A percentile compares a stretch with the other conserved stretches of the same genome.
These are phyloP conservation scores for Lucilia cuprina DNA, from an alignment of 1,140 invertebrate genomes.

Conservation along the genomic window DNA sequence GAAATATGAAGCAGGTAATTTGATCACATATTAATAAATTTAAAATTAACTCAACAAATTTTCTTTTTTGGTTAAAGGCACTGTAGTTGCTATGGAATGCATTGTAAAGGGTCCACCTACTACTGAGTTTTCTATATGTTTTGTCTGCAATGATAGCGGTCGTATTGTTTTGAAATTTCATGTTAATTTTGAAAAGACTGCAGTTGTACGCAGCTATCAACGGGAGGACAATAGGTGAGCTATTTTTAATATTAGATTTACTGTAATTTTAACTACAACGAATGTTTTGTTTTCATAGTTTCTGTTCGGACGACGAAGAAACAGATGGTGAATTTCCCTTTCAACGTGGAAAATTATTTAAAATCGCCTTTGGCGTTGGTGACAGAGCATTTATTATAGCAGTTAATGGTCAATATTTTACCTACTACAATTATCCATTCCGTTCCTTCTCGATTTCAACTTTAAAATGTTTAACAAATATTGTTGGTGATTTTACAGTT, in stretches of 20 bases:
- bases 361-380: constrained; percentile 59
- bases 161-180: constrained; percentile 55
- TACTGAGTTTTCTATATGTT: constrained; percentile 60
- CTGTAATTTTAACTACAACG: not conserved
- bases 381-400: constrained; percentile 59
- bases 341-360: constrained; percentile 57
- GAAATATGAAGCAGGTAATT: constrained; percentile 51
- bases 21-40: not conserved
- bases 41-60: too few relatives aligned
- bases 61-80: constrained; percentile 39
- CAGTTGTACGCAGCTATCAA: constrained; percentile 54
- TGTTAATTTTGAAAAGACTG: constrained; percentile 57
- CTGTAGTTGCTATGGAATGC: constrained; percentile 59
- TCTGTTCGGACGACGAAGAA: constrained; percentile 55
- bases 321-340: constrained; percentile 61
- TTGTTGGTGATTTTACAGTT: constrained; percentile 55
- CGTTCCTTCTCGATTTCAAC: constrained; percentile 57
- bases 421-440: constrained; percentile 58
- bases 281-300: constrained; percentile 40
- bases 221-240: constrained; percentile 54
- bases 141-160: constrained; percentile 58
- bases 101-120: constrained; percentile 58
- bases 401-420: constrained; percentile 60
- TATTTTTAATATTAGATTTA: not conserved
- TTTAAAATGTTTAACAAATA: constrained; percentile 57